phyloP scores from a whole-genome alignment of 2,113 vertebrate species.

The Nesoenas mayeri region DNA sequence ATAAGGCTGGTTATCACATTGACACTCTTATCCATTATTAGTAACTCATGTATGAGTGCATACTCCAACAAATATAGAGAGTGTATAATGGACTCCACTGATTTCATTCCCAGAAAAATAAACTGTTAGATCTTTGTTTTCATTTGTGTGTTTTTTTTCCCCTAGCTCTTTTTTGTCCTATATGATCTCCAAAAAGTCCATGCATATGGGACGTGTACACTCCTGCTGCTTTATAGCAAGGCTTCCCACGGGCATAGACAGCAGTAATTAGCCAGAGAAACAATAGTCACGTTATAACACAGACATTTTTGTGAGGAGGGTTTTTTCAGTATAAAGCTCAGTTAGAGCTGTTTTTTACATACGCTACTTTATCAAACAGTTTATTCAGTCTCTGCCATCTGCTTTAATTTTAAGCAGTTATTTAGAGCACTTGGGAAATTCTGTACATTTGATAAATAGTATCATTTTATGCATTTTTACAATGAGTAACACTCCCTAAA shows the following conservation, averaged over 20 bases:
- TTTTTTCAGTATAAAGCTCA: not conserved
- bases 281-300: slow-evolving; percentile 46
- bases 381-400: not conserved
- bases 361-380: not conserved
- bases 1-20: slow-evolving; percentile 14
- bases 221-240: slow-evolving; percentile 54
- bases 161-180: not conserved
- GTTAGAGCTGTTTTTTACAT: not conserved
- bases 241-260: slow-evolving; percentile 4
- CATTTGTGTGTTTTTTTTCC: not conserved
- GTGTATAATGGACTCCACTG: not conserved
- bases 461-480: not conserved
- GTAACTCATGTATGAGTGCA: not conserved
- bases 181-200: not conserved
- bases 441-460: not conserved
- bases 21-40: not conserved
- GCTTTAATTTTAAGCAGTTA: not conserved
- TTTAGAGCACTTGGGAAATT: not conserved
- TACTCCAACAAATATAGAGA: not conserved
- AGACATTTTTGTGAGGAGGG: not conserved
- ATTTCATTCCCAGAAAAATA: slow-evolving; percentile 46
- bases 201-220: not conserved
- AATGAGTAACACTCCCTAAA: not conserved
- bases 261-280: slow-evolving; percentile 50
- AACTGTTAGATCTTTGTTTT: slow-evolving; percentile 29